These are phyloP conservation scores for Sesamia inferens DNA, from an alignment of 2,888 invertebrate species.

Conservation along the genomic window DNA sequence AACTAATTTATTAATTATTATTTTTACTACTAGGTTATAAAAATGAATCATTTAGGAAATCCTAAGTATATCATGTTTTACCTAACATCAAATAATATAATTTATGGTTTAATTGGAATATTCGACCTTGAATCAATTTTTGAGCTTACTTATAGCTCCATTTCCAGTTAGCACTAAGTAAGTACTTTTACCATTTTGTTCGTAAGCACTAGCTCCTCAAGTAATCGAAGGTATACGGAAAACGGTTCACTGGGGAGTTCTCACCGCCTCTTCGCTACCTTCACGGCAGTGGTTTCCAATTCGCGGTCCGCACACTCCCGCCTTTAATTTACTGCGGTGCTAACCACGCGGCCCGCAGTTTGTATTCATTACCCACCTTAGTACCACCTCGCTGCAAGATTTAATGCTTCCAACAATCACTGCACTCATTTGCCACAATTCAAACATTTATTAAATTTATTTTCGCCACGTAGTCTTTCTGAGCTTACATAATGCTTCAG, in stretches of 20 bases:
- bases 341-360: conserved; percentile 86
- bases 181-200: conserved; percentile 40
- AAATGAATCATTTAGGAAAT: too few relatives aligned
- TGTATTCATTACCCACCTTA: conserved; percentile 88
- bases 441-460: conserved; percentile 79
- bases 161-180: conserved; percentile 28
- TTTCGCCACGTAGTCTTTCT: conserved; percentile 47
- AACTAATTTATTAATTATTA: too few relatives aligned
- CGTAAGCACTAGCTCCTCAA: conserved; percentile 50
- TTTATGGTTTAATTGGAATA: neutral
- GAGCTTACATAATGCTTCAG: conserved; percentile 41
- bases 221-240: conserved; percentile 74
- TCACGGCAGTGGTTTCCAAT: conserved; percentile 76
- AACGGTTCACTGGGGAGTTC: conserved; percentile 73
- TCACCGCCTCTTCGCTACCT: conserved; percentile 66
- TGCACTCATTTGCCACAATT: conserved; percentile 80
- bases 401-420: conserved; percentile 81
- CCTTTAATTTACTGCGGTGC: conserved; percentile 85
- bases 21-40: too few relatives aligned
- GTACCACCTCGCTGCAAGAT: conserved; percentile 78
- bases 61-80: too few relatives aligned
- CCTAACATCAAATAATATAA: too few relatives aligned
- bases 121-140: neutral
- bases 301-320: conserved; percentile 75
- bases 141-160: neutral